Evolutionary conservation across 2,888 invertebrate genomes (phyloP).

Genomic region (Abrostola tripartita): DNA sequence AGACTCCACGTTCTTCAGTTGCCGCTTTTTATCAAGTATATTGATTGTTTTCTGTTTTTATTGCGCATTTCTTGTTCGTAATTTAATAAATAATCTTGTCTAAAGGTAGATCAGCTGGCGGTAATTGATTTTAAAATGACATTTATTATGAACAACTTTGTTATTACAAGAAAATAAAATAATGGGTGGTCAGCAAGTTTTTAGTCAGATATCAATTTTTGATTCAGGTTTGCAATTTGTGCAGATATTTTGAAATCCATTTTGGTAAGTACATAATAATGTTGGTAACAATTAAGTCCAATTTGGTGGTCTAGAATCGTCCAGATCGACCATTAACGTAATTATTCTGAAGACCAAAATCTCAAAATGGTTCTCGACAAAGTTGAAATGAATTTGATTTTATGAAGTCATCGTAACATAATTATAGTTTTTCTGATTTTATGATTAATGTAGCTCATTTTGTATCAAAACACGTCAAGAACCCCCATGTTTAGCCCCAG

Average conservation of each 20-base stretch:
- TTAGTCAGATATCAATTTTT: constrained; percentile 2
- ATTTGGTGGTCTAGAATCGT: constrained; percentile 12
- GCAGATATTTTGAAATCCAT: background rate
- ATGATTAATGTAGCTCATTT: constrained; percentile 52
- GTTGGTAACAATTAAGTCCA: background rate
- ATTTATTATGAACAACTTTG: constrained; percentile 16
- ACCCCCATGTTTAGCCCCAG: constrained; percentile 61
- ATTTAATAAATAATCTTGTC: constrained; percentile 57
- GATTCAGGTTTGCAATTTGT: constrained; percentile 2
- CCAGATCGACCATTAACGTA: constrained; percentile 6
- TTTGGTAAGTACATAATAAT: constrained; percentile 8
- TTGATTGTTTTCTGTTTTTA: constrained; percentile 54
- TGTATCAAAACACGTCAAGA: constrained; percentile 45
- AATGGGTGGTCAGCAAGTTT: background rate
- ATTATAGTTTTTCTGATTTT: constrained; percentile 48
- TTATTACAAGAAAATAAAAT: background rate
- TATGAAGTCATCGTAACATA: constrained; percentile 47
- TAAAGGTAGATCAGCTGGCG: constrained; percentile 36
- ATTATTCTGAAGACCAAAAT: constrained; percentile 22
- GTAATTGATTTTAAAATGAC: constrained; percentile 36
- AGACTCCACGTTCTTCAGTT: constrained; percentile 49
- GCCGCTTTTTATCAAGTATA: constrained; percentile 49
- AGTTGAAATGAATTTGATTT: constrained; percentile 30
- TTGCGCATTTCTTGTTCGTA: constrained; percentile 36
- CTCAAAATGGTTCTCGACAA: constrained; percentile 18